Conservation (phyloP, 2,797 vertebrate species). For the Arvicola amphibius region DNA sequence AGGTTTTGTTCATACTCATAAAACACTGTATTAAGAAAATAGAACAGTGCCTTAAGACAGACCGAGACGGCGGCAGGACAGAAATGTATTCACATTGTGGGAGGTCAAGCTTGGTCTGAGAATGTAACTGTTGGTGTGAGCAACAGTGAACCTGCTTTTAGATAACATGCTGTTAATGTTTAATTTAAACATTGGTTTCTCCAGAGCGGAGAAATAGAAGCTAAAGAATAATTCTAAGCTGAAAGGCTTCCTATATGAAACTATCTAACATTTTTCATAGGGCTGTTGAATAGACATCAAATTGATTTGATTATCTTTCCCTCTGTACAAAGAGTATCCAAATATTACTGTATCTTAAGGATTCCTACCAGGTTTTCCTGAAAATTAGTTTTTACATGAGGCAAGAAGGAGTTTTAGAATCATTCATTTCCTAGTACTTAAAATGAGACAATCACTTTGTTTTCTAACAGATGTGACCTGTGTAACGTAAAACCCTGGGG, state of each 20-base stretch:
- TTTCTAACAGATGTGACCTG: conserved; percentile 42
- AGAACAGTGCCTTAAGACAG: conserved; percentile 88
- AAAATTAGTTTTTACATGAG: conserved; percentile 46
- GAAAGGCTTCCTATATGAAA: conserved; percentile 50
- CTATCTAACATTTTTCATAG: conserved; percentile 49
- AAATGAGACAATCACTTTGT: conserved; percentile 65
- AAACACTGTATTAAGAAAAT: conserved; percentile 76
- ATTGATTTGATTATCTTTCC: conserved; percentile 51
- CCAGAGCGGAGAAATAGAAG: conserved; percentile 58
- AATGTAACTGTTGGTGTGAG: conserved; percentile 36
- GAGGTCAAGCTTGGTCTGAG: conserved; percentile 39
- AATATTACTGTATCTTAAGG: conserved; percentile 52
- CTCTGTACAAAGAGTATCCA: conserved; percentile 53
- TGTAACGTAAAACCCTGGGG: conserved; percentile 44
- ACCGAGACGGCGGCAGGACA: conserved; percentile 65
- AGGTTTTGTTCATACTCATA: conserved; percentile 69
- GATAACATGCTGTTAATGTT: conserved; percentile 54
- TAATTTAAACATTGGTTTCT: conserved; percentile 50
- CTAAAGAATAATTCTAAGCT: conserved; percentile 51
- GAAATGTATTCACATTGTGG: neutral
- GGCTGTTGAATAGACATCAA: conserved; percentile 45
- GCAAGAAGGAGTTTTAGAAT: conserved; percentile 59
- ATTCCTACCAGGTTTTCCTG: conserved; percentile 48
- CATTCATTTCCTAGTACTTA: conserved; percentile 62
- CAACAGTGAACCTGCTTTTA: conserved; percentile 51